Percentiles rank a stretch among this genome's conserved stretches.
These are phyloP conservation scores for Metacarcinus magister DNA, from an alignment of 2,888 invertebrate species.

Conservation along the genomic window DNA sequence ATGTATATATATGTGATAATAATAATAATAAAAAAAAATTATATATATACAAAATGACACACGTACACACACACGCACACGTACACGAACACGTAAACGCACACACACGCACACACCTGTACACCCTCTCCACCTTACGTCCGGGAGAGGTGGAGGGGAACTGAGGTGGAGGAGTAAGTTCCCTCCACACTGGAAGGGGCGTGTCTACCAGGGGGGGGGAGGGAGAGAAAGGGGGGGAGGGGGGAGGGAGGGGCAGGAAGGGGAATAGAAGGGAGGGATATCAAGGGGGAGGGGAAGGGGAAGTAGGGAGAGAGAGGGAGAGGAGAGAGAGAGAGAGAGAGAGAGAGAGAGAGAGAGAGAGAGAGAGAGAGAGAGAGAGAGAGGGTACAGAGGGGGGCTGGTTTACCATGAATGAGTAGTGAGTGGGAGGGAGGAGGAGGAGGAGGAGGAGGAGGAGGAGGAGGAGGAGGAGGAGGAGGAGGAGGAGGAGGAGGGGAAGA, in stretches of 20 bases:
- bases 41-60: neutral
- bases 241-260: no score
- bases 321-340: neutral
- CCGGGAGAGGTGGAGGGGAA: constrained; percentile 13
- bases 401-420: neutral
- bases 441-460: constrained; percentile 26
- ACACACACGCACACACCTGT: neutral
- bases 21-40: no score
- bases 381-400: neutral
- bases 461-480: constrained; percentile 20
- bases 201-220: no score
- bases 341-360: no score
- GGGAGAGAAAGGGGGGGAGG: no score
- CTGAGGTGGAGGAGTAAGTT: neutral
- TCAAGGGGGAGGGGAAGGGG: neutral
- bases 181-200: no score
- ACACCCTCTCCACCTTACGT: no score
- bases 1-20: no score
- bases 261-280: neutral
- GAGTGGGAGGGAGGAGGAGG: neutral
- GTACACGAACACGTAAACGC: neutral
- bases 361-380: no score
- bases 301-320: neutral
- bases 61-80: neutral
- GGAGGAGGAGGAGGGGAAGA: no score